Evolutionary conservation across 1,140 invertebrate species (phyloP).

Genomic region (Dolichoris vasculosae): DNA sequence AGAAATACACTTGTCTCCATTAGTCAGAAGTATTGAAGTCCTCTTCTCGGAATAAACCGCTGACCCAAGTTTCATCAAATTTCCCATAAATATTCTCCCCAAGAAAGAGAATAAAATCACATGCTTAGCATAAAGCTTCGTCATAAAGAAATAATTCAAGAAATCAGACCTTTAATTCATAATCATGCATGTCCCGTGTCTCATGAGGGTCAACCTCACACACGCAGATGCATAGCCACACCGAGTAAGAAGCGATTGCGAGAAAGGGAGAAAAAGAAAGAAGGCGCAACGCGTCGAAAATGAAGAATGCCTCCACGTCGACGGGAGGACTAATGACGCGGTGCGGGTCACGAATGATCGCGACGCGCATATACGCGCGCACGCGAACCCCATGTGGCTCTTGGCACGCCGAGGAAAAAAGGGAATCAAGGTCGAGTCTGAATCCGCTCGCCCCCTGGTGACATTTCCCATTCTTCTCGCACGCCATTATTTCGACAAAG

Average conservation of each 20-base stretch:
- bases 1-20: background rate
- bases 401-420: conserved; percentile 55
- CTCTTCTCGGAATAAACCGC: background rate
- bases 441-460: conserved; percentile 70
- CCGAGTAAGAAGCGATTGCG: background rate
- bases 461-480: conserved; percentile 75
- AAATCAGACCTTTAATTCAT: conserved; percentile 25
- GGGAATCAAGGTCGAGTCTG: conserved; percentile 63
- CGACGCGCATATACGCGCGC: too few relatives aligned
- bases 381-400: background rate
- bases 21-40: background rate
- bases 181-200: conserved; percentile 29
- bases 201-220: conserved; percentile 8
- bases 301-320: conserved; percentile 65
- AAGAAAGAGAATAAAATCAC: background rate
- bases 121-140: background rate
- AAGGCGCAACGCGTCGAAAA: conserved; percentile 46
- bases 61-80: background rate
- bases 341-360: conserved; percentile 39
- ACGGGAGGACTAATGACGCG: conserved; percentile 64
- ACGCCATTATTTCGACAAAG: conserved; percentile 71
- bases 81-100: background rate
- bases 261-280: conserved; percentile 14
- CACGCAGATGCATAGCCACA: background rate
- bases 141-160: background rate